Base-by-base conservation (phyloP, 2,797 vertebrate genomes). In the Eidolon dupreanum region DNA sequence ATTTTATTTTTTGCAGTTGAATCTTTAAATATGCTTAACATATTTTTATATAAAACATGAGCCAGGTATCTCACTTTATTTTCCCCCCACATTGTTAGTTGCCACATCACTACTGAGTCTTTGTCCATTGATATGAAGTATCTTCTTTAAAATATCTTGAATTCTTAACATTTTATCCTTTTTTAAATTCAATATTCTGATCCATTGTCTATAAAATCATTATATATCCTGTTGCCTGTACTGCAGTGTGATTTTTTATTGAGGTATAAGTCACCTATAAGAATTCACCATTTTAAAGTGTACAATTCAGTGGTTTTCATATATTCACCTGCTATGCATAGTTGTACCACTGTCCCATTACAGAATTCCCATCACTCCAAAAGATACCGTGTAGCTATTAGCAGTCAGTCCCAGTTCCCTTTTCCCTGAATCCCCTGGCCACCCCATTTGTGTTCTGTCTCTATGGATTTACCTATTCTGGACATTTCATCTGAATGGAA, bases 31-130 rank as follows among this genome's bases (percentile, higher is more conserved):
- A 46, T 78, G 51, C 13, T 87, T 93, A 90, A 73, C 38, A 77
- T 88, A n/a, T 63, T 92, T 94, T 92, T 74, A 59, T 96, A 12
- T 95, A 74, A 88, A 71, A n/a, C 83, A 74, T 66, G 8, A 83
- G 43, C 10, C 10, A 36, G 3, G 0, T 70, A 8, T 90, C 33
- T 66, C 41, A 71, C 41, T 74, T 93, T 43, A 59, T 57, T 36
- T n/a, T 1, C 0, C 19, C 9, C 41, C n/a, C 19, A 46, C 19
- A 6, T 36, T 81, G 17, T 68, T 88, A 88, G 53, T 59, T 95
- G 6, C 16, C 20, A 75, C 4, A 57, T 63, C 4, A 70, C 61
- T 41, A 41, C 43, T 88, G 59, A 84, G 36, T 94, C 43, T 89
- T 68, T 65, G 26, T 77, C 49, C 16, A 84, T 73, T 61, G 22